Evolutionary conservation across 2,888 invertebrate genomes (phyloP), one percentile per base, ranked within the genome.

Genomic region (Incurvaria masculella): DNA sequence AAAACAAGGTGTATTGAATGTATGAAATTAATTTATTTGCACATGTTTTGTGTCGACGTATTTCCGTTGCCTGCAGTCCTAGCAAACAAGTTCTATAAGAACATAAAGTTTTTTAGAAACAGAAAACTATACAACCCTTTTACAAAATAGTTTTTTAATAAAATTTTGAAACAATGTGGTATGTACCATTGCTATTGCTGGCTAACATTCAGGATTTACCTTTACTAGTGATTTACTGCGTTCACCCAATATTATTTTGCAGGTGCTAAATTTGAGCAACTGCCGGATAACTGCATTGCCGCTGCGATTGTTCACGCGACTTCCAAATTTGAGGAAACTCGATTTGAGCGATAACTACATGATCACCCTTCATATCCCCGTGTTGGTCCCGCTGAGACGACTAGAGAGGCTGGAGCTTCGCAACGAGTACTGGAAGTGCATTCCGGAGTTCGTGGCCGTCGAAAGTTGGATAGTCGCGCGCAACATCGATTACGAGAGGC

Each of bases 291-390:
- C 79, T 55, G 68, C 78, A 14, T 55, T 86, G 43, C 76, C 80
- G 4, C 64, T 69, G 0, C 65, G 78, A 42, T 56, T 81, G 8
- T 83, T 87, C 51, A 68, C 63, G 8, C 69, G 79, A 45, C 49
- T 86, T 43, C 82, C 84, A 1, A 80, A 80, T 52, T 60, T 87
- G 19, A 69, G 69, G 45, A 72, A 76, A 45, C 57, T 87, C 46
- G 83, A 86, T 61, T 58, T 87, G 46, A 81, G 84, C 17, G 79
- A 81, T 54, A 87, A 87, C 58, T 81, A 82, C 52, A 64, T 87
- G 52, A 69, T 82, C 14, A 74, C 80, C 4, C 51, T 86, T 0
- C 74, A 67, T 46, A 57, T 70, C 0, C 72, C 73, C 20, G 68
- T 80, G 1, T 64, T 86, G 4, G 61, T 69, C 46, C 70, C 76